Conservation (phyloP, 2,888 invertebrate genomes). For the Boloria selene region DNA sequence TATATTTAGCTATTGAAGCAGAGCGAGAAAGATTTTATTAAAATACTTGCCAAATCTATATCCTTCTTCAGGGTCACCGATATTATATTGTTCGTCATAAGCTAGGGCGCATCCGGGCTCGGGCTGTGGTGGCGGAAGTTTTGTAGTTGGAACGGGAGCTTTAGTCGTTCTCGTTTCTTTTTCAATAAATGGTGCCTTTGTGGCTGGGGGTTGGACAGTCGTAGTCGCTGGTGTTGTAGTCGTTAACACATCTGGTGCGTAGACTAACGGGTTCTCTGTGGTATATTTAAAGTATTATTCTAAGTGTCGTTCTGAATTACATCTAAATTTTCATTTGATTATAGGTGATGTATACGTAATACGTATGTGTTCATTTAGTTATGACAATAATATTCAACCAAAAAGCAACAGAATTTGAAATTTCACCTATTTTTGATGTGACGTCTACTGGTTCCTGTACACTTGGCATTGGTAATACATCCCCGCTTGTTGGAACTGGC, state of each 20-base stretch:
- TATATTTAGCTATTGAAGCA: neutral
- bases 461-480: constrained; percentile 55
- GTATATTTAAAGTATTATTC: neutral
- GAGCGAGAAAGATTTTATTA: neutral
- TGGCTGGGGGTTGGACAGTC: constrained; percentile 37
- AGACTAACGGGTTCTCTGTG: constrained; percentile 36
- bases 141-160: constrained; percentile 47
- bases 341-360: no score
- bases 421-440: constrained; percentile 42
- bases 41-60: constrained; percentile 83
- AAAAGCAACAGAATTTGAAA: neutral
- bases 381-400: neutral
- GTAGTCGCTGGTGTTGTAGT: constrained; percentile 35
- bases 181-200: constrained; percentile 34
- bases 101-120: constrained; percentile 78
- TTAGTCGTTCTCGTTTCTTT: constrained; percentile 27
- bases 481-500: constrained; percentile 45
- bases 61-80: constrained; percentile 78
- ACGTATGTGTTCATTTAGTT: neutral
- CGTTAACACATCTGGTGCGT: constrained; percentile 37
- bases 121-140: constrained; percentile 62
- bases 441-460: constrained; percentile 36
- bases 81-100: constrained; percentile 71
- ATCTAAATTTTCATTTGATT: no score
- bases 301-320: no score